Base-by-base conservation (phyloP, 1,140 invertebrate genomes). In the Drosophila tropicalis region DNA sequence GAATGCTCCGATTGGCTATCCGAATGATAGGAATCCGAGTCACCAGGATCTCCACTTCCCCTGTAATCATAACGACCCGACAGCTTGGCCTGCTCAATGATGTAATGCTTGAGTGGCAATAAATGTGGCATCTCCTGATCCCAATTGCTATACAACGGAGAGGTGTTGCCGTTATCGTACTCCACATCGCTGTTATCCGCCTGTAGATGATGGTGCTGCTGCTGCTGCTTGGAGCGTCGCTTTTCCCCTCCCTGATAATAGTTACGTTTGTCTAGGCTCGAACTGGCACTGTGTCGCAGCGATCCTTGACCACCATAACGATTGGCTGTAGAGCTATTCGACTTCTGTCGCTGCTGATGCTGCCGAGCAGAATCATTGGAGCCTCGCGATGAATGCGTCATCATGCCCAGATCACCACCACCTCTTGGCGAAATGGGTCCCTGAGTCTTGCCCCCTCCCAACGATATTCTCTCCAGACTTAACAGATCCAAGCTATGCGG, bases 71-170 rank as follows among this genome's bases (percentile, higher is more conserved):
- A 96, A 91, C 94, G 91, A 93, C 96, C 96, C 72, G 95, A 95
- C 5, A 96, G 92, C 92, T 96, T 96, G 0, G 95, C 95, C 93
- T 98, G 96, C 90, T 98, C 96, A 73, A 98, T 93, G 60, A 98
- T 96, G 86, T 97, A 98, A 91, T 97, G 96, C 89, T 97, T 97
- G 62, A 98, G 93, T 3, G 97, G 96, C 79, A 97, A 91, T 56
- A 97, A 92, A 91, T 97, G 96, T 56, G 95, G 94, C 92, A 94
- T 94, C 79, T 94, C 94, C 77, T 94, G 93, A 85, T 95, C 95
- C 93, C 95, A 95, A 91, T 96, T 96, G 64, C 94, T 95, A 83
- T 96, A 96, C 34, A 96, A 87, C 0, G 95, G 95, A 13, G 94
- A 94, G 10, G 93, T 93, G 44, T 94, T 94, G 1, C 93, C 94